phyloP scores from a whole-genome alignment of 2,888 invertebrate genomes.

The Limnephilus auricula region DNA sequence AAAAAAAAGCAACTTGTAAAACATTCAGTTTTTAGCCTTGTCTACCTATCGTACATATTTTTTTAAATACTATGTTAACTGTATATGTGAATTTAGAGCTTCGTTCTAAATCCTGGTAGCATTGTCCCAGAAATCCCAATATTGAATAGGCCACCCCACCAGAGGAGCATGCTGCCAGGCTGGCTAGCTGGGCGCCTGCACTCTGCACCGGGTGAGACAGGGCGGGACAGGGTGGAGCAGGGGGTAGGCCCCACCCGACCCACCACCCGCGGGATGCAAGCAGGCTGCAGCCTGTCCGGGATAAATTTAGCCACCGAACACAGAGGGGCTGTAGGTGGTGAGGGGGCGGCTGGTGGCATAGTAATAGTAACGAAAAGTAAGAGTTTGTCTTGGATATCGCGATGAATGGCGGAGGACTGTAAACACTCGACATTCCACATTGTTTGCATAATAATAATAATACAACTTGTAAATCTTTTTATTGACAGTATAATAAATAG shows the following conservation, averaged over 20 bases:
- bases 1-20: no score
- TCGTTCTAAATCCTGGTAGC: background rate
- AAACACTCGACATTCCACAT: background rate
- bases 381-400: background rate
- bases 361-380: constrained; percentile 2
- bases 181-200: background rate
- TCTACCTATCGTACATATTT: no score
- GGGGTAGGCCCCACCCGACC: background rate
- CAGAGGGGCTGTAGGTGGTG: background rate
- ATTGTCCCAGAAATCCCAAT: background rate
- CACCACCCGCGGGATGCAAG: background rate
- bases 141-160: background rate
- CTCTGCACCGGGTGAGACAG: background rate
- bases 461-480: no score
- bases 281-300: background rate
- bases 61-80: no score
- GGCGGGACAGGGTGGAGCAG: background rate
- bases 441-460: no score
- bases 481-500: no score
- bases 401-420: background rate
- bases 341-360: background rate
- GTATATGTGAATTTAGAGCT: background rate
- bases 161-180: background rate
- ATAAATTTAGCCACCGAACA: background rate
- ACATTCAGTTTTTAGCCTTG: no score